Evolutionary conservation across 2,113 vertebrate species (phyloP).

Genomic region (Tapirus terrestris): DNA sequence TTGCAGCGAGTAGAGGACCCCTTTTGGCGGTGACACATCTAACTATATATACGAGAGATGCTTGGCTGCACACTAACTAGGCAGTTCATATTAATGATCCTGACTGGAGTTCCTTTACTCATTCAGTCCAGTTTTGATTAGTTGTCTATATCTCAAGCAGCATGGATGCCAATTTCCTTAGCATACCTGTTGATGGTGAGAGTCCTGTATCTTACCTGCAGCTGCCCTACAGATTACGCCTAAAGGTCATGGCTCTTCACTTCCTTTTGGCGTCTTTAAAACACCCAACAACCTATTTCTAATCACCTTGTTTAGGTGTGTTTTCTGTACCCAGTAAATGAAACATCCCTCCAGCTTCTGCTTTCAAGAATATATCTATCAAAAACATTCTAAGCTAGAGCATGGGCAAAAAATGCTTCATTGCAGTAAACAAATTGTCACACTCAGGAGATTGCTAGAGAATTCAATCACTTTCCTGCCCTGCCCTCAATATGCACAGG

Average conservation of each 20-base stretch:
- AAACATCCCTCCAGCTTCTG: not conserved
- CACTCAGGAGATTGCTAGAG: not conserved
- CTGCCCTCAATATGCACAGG: not conserved
- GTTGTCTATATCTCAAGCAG: not conserved
- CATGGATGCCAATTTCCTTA: not conserved
- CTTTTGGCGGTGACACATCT: too few relatives aligned
- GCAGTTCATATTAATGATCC: not conserved
- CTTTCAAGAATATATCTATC: slow-evolving; percentile 8
- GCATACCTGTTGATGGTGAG: not conserved
- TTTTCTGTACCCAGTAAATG: slow-evolving; percentile 18
- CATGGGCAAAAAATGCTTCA: not conserved
- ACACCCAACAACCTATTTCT: not conserved
- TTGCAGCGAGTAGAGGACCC: too few relatives aligned
- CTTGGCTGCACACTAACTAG: not conserved
- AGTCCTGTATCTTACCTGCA: not conserved
- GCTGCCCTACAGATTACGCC: not conserved
- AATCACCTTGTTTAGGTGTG: not conserved
- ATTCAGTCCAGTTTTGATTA: not conserved
- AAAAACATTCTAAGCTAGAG: not conserved
- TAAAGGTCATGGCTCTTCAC: not conserved
- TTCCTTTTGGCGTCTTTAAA: slow-evolving; percentile 22
- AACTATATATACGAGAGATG: not conserved
- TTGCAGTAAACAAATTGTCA: slow-evolving; percentile 8
- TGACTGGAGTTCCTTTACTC: not conserved
- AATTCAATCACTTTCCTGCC: not conserved